Evolutionary conservation across 2,888 invertebrate genomes (phyloP), one percentile per base, ranked within the genome.

Genomic region (Embidobia sp.): DNA sequence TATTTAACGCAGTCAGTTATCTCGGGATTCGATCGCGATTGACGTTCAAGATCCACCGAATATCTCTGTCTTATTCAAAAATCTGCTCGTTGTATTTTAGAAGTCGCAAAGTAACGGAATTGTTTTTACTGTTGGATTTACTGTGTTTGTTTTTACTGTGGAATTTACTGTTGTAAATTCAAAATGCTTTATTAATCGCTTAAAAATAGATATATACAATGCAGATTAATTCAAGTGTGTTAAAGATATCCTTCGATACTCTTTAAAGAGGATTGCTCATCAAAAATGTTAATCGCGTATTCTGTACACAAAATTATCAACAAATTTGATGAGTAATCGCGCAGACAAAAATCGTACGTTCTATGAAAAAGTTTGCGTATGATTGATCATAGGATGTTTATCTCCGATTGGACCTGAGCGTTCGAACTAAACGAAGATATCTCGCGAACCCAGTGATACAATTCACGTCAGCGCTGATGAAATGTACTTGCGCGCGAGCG

Each of bases 301-400:
- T 57, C 31, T 2, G 37, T 31, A 15, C 48, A 37, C 63, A 55
- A 63, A 44, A 46, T 72, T 55, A 72, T 63, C 72, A 55, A 48
- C 31, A 51, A 72, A 37, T 33, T 29, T n/a, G 59, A 73, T 66
- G 57, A 57, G 64, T 64, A 73, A 73, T 64, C 16, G 16, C 26
- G n/a, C 26, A 7, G 63, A 57, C 51, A 67, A 67, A 67, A 59
- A 74, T 74, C 59, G 15, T 27, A 0, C 61, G 18, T 29, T 51
- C 26, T 27, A 61, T 66, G 74, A 74, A 59, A 74, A 67, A 49
- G 64, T 10, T 31, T 33, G 55, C 55, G 55, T 63, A 27, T 53
- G 53, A 66, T 74, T 64, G 64, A 51, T 76, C 70, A 64, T 64
- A 59, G 59, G 70, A 77, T 77, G 70, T 55, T 77, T 64, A 66